Percentiles rank a stretch among this genome's conserved stretches.
phyloP scores from a whole-genome alignment of 2,113 vertebrate genomes.

The Lipotes vexillifer region DNA sequence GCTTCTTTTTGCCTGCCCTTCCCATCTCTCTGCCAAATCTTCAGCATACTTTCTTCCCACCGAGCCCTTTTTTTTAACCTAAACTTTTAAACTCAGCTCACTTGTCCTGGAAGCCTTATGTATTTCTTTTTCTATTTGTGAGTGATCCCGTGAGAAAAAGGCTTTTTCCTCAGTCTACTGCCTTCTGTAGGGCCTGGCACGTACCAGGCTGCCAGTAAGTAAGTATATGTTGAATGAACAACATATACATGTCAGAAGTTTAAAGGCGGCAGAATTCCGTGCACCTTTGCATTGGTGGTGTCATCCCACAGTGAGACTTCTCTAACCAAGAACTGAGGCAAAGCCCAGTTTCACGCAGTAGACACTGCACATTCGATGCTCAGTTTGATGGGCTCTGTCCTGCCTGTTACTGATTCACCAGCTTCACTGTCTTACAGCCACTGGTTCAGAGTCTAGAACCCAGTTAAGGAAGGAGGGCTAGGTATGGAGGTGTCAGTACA shows the following conservation, averaged over 20 bases:
- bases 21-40: neutral
- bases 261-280: neutral
- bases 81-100: neutral
- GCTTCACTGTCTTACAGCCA: neutral
- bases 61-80: neutral
- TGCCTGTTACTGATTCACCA: neutral
- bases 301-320: neutral
- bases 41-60: neutral
- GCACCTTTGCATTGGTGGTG: neutral
- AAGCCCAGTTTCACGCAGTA: neutral
- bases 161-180: neutral
- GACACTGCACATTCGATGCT: fast-evolving
- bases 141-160: neutral
- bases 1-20: neutral
- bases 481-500: neutral
- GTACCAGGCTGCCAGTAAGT: neutral
- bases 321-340: neutral
- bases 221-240: neutral
- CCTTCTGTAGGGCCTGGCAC: neutral
- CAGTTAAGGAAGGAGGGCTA: neutral
- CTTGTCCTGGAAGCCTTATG: neutral
- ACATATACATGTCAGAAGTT: neutral
- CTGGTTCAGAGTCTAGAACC: neutral
- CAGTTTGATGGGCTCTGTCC: neutral
- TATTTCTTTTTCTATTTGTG: neutral